Base-by-base conservation (phyloP, 2,113 vertebrate genomes). In the Poicephalus meyeri region DNA sequence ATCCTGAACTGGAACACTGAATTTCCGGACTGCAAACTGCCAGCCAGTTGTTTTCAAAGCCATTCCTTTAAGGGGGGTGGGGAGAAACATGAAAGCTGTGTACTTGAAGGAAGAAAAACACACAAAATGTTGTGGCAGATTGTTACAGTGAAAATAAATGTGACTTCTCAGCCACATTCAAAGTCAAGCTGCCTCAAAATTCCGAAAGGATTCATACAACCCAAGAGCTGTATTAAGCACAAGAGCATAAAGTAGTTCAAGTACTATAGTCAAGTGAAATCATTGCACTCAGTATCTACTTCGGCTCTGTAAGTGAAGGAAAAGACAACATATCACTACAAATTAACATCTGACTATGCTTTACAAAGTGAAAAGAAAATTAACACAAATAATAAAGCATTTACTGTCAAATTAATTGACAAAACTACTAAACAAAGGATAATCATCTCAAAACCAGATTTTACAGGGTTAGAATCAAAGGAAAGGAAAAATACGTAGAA, bases 161-260 rank as follows among this genome's bases (percentile, higher is more conserved):
- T 72, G 78, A 83, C 71, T 96, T 93, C 76, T 82, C 65, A 66
- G 31, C 20, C 84, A 77, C 52, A 37, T 88, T 81, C 49, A 80
- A 91, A 96, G 56, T 86, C 72, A 91, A 89, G 15, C 47, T 93
- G 46, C 33, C 93, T 76, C 44, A 77, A 87, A 80, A 94, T 84
- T 88, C 41, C 81, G 76, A 95, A 86, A 80, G 58, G 37, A 81
- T 90, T 80, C 37, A 60, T 44, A 29, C 11, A 66, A 85, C 33
- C 60, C 65, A 93, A 79, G n/a, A 89, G 37, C 29, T 91, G n/a
- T 39, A 49, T 49, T 47, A 91, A 72, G 16, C 33, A 42, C 11
- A 70, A 58, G 11, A 85, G 10, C 21, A 82, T 73, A 70, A 80
- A 58, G 25, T 47, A 82, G 49, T 72, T 80, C 28, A 93, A 66